Base-by-base conservation (phyloP, 2,113 vertebrate genomes). In the Carassius gibelio region DNA sequence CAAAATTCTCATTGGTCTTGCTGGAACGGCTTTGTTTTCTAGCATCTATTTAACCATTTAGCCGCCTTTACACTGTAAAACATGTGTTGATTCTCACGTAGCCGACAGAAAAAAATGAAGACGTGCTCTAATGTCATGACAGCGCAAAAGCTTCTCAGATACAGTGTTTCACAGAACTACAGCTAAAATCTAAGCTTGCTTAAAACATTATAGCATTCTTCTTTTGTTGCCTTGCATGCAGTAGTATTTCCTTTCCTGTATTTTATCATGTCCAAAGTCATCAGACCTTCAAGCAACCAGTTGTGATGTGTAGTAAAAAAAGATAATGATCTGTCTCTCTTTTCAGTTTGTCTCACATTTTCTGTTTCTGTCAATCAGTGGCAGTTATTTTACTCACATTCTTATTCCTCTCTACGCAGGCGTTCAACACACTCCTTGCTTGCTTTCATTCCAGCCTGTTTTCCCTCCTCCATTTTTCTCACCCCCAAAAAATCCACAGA, bases 361-460 rank as follows among this genome's bases (percentile, higher is more conserved):
- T 74, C 38, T 48, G 6, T 50, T 26, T 26, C 26, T 75, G 42
- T 48, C 42, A 23, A 4, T 75, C 42, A 42, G 21, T 36, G 19
- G 13, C 8, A 8, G 52, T 42, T 61, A 42, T 61, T 77, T 78
- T 59, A 38, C 15, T 48, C 74, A 11, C 83, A 50, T 50, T n/a
- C 68, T 71, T 71, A 84, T 81, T 69, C 84, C 88, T 90, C 90
- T 86, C 84, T 90, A 59, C 45, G 71, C 80, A 83, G 91, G 71
- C 87, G 88, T 91, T 69, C 15, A 69, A 86, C 68, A 84, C 85
- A 69, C 61, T 8, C 38, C 87, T 81, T 45, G 59, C 76, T 59
- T 85, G 57, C 81, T 64, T 76, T 86, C 90, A 91, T 90, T 92
- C 92, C 88, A 89, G 62, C 59, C 87, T 86, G 84, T 83, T 84